These are phyloP conservation scores for Acheta domesticus DNA, from an alignment of 2,888 invertebrate genomes.

Conservation along the genomic window DNA sequence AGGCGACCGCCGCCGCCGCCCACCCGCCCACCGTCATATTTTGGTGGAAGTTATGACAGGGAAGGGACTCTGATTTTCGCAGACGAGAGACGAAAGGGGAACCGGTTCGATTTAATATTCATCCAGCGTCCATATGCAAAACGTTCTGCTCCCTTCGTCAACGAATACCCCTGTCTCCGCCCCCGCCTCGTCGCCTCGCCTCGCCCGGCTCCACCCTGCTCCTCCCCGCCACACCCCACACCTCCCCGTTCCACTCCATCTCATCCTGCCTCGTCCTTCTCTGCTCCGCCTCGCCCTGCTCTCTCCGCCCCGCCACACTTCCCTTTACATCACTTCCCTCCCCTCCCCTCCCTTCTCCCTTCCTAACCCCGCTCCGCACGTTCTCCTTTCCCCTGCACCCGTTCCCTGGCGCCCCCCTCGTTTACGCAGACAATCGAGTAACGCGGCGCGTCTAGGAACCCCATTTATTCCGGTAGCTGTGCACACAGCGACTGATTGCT, in stretches of 20 bases:
- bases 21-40: neutral
- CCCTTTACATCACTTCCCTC: too few relatives aligned
- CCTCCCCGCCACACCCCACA: too few relatives aligned
- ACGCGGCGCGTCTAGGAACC: neutral
- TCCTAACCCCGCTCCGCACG: neutral
- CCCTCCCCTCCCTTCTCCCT: too few relatives aligned
- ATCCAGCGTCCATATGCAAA: slow-evolving; percentile 37
- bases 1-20: neutral
- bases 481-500: slow-evolving; percentile 26
- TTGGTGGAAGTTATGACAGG: slow-evolving; percentile 10
- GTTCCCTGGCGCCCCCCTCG: neutral
- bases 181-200: neutral
- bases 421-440: slow-evolving; percentile 18
- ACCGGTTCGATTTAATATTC: slow-evolving; percentile 34
- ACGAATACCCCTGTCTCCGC: slow-evolving; percentile 20
- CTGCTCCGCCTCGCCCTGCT: neutral
- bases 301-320: too few relatives aligned
- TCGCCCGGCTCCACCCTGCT: neutral
- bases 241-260: too few relatives aligned
- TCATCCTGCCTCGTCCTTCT: too few relatives aligned
- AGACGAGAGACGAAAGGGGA: slow-evolving; percentile 18
- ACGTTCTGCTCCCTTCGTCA: slow-evolving; percentile 27
- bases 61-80: neutral
- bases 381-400: neutral
- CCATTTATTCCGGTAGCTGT: slow-evolving; percentile 18